Base-by-base conservation (phyloP, 37 sponge, comb jelly and placozoan genomes). In the Diacarnus erythraeanus region DNA sequence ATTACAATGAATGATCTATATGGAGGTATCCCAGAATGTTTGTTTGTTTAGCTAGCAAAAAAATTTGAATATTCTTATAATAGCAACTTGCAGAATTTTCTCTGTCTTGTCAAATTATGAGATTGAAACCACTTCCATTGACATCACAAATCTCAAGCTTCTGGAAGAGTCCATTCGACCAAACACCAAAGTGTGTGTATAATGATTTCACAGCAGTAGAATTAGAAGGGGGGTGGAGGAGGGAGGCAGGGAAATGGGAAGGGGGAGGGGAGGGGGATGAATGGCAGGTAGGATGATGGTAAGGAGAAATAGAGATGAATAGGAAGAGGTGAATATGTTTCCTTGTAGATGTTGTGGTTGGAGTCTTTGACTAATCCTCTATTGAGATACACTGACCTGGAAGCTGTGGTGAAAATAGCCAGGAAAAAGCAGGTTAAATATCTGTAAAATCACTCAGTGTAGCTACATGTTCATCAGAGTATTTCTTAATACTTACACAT, bases 341-440 rank as follows among this genome's bases (percentile, higher is more conserved):
- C n/a, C n/a, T n/a, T 47, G 1, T 58, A 97, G n/a, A n/a, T 97
- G 67, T 85, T 98, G 21, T 98, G 99, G 99, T 35, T 91, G 60
- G 99, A 98, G 82, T 80, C 92, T 20, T 86, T 92, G 41, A 96
- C 96, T 29, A 98, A 98, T 56, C 99, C 99, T 25, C 76, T 85
- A 10, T 84, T 98, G 77, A 86, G 75, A 26, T 41, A 91, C 34
- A 66, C 87, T 34, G 99, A 98, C 77, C 75, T 98, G 22, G 63
- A 66, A 69, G 94, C 84, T 25, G 75, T 87, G 22, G 88, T 79
- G 38, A 82, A 77, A 1, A 71, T 94, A 17, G 94, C 80, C 3
- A 87, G 84, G 40, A 60, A 72, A 33, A 78, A 79, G 56, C 59
- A 42, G 23, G 70, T 69, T 5, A 36, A 39, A 23, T 15, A 29